These are phyloP conservation scores for Diarsia rubi DNA, from an alignment of 2,888 invertebrate genomes.

Conservation along the genomic window DNA sequence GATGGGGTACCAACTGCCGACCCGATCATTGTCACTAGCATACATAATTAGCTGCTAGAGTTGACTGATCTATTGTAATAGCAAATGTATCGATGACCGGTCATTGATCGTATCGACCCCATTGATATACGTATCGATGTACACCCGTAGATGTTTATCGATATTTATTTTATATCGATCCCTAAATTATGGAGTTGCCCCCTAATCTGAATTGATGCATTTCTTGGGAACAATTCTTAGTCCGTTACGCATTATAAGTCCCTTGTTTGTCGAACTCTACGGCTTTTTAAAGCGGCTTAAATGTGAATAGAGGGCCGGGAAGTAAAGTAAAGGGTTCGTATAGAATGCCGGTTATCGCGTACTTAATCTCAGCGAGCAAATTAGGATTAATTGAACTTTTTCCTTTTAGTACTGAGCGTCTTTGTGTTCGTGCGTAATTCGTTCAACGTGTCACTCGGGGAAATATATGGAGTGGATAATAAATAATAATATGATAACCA, in stretches of 20 bases:
- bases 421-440: conserved; percentile 86
- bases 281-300: conserved; percentile 89
- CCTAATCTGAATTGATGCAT: conserved; percentile 78
- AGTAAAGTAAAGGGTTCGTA: conserved; percentile 88
- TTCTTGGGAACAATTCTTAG: conserved; percentile 83
- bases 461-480: conserved; percentile 79
- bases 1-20: conserved; percentile 70
- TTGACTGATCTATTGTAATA: conserved; percentile 80
- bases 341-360: conserved; percentile 86
- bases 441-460: conserved; percentile 81
- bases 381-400: conserved; percentile 91
- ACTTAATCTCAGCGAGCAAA: conserved; percentile 89
- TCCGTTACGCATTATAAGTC: conserved; percentile 87
- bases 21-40: conserved; percentile 81
- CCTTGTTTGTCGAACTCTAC: conserved; percentile 87
- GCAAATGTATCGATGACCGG: conserved; percentile 67
- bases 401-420: conserved; percentile 84
- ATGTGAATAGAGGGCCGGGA: conserved; percentile 83
- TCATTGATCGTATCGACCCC: conserved; percentile 67
- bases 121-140: conserved; percentile 51
- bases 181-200: conserved; percentile 64
- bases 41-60: conserved; percentile 74
- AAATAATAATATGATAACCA: conserved; percentile 60
- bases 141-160: conserved; percentile 67
- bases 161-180: conserved; percentile 70